A percentile compares a stretch with the other conserved stretches of the same genome.
Conservation (phyloP, 1,140 invertebrate genomes). For the Drosophila albomicans region DNA sequence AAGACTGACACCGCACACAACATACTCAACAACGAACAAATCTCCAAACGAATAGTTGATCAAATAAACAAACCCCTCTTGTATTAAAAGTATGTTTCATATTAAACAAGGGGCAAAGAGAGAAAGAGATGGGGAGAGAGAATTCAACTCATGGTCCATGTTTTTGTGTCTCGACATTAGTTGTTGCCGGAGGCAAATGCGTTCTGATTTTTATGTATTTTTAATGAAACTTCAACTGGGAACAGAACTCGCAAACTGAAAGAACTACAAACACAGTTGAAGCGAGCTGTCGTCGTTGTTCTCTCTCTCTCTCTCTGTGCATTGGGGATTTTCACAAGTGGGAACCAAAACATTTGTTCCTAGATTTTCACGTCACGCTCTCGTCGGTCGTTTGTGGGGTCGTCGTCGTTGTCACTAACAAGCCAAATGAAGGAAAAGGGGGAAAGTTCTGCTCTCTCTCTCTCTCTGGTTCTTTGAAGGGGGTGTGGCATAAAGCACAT, state of each 20-base stretch:
- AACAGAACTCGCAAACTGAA: constrained; percentile 17
- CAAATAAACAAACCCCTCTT: constrained; percentile 25
- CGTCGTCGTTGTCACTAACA: constrained; percentile 40
- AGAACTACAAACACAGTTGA: constrained; percentile 22
- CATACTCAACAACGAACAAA: constrained; percentile 9
- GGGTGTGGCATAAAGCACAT: constrained; percentile 58
- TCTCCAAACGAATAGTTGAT: constrained; percentile 14
- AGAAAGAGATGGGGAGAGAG: too few species aligned
- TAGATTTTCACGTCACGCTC: constrained; percentile 78
- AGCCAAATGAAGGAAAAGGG: constrained; percentile 27
- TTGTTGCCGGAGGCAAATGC: constrained; percentile 43
- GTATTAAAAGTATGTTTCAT: constrained; percentile 28
- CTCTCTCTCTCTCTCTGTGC: constrained; percentile 15
- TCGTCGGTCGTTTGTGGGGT: constrained; percentile 37
- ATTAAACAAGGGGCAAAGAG: constrained; percentile 9
- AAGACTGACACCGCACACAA: constrained; percentile 24
- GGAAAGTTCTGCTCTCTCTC: constrained; percentile 7
- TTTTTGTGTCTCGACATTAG: constrained; percentile 23
- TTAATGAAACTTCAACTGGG: constrained; percentile 66
- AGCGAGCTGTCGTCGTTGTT: constrained; percentile 42
- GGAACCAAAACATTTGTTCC: constrained; percentile 83
- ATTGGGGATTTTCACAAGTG: constrained; percentile 74
- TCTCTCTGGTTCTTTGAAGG: background rate
- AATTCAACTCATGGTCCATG: constrained; percentile 11
- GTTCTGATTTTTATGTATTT: constrained; percentile 74